Evolutionary conservation across 2,888 invertebrate species (phyloP), one percentile per base, ranked within the genome.

Genomic region (Polyploca ridens): DNA sequence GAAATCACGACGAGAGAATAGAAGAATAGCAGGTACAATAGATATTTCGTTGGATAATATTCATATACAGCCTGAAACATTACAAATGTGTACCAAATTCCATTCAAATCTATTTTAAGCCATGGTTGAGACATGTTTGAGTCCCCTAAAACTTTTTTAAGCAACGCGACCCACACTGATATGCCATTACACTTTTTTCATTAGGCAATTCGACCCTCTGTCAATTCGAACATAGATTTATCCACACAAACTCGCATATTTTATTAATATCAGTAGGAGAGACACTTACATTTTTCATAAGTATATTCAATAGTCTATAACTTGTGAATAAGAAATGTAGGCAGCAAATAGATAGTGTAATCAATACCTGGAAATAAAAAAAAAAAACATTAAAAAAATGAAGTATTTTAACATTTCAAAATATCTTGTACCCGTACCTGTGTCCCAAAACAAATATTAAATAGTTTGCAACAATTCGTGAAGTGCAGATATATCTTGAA

Each of bases 391-490:
- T n/a, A n/a, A n/a, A n/a, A n/a, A n/a, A n/a, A 41, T 10, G 8
- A 11, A 11, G 4, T 41, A 41, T 41, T 7, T 41, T 41, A n/a
- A n/a, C n/a, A 27, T 41, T 11, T 13, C 11, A 44, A 8, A 44
- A 8, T 58, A 0, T 33, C 1, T 5, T 58, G 11, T n/a, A 0
- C 33, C 4, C 8, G 5, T 38, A 61, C 61, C 61, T 61, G 61
- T 14, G 27, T 41, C 3, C 61, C 41, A 61, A 61, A 61, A 41
- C 61, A 61, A 16, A 41, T 41, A 16, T 41, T 19, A 6, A 61
- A 41, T 7, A 44, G 19, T 61, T 41, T 16, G 27, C 61, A 41
- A 10, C 41, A 61, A 41, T 27, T 19, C 61, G 14, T 27, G 11
- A 61, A 61, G n/a, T 61, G 41, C 13, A 41, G 38, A 27, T 61